Evolutionary conservation across 2,113 vertebrate species (phyloP), one percentile per base, ranked within the genome.

Genomic region (Siniperca knerii): DNA sequence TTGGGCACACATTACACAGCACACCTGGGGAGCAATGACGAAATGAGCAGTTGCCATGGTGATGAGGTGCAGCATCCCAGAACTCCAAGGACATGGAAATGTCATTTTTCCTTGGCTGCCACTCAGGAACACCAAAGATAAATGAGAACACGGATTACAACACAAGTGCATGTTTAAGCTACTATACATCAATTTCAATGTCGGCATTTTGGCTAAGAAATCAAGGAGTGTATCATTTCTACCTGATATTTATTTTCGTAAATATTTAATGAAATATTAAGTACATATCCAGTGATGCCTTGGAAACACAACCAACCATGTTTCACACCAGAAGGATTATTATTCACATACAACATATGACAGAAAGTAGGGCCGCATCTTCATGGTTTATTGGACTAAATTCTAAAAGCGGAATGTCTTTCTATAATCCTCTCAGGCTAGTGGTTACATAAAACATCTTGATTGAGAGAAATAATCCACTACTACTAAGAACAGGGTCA

Each of bases 391-490:
- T 48, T 86, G 84, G 81, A 73, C 86, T 86, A 29, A 69, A 88
- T 88, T 89, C 86, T 87, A 86, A 92, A 92, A 84, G 88, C 55
- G 9, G 76, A 80, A 11, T 89, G 61, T 89, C 87, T 87, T 92
- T 60, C 77, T 81, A 86, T 94, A 92, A 93, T 93, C 91, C 92
- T 92, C 83, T 87, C 77, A 67, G 79, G 84, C 85, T 77, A 81
- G 83, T 52, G 42, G 84, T 94, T 93, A 92, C 84, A 92, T 94
- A 93, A 94, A 90, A 88, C 87, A 87, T 94, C 91, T 92, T 93
- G 91, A 94, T 92, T 90, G 91, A 89, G 92, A 92, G 81, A 93
- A 94, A 92, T 94, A 94, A 93, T 93, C 94, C 93, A 92, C 89
- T 64, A 87, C 90, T 89, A 89, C 74, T 86, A 79, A 90, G 83